Evolutionary conservation across 2,797 vertebrate species (phyloP), one percentile per base, ranked within the genome.

Genomic region (Sphenopsis melanotis): DNA sequence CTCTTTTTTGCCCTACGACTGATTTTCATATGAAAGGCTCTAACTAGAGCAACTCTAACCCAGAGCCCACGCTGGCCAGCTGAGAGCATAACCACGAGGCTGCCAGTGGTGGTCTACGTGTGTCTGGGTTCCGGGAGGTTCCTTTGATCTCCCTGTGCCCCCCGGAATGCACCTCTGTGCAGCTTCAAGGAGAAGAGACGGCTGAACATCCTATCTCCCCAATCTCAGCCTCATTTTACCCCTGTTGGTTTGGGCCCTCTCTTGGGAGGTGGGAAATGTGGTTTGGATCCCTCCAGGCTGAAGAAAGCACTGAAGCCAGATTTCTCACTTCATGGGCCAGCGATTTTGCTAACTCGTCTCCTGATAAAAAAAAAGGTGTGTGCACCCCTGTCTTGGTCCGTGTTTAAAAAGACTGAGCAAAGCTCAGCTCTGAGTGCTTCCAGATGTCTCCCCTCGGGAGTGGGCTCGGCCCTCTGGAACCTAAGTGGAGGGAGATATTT

Each of bases 391-490:
- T 55, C 77, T 96, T 95, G 70, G 90, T 96, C 90, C 0, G 0
- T 1, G 4, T 84, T 94, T 83, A 69, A 93, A 94, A 94, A 87
- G 55, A 86, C 30, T 9, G 70, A 96, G 90, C 37, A 64, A 85
- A 91, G 68, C 94, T 83, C 87, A 63, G 24, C 74, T 93, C 71
- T 72, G 66, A 82, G 23, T 9, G 39, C 55, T 65, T 94, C 90
- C 96, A 96, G 95, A 95, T 96, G 96, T 96, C 96, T 95, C 63
- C 96, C 96, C 95, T 96, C 93, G 0, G 96, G 96, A 96, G n/a
- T 93, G 95, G 96, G 96, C 83, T 95, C 29, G 83, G 96, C 77
- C 83, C 70, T 90, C 80, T 95, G 96, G 94, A 96, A 72, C 90
- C 70, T 23, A 49, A 83, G 44, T 63, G 91, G 77, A 91, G 74